A percentile compares a stretch with the other conserved stretches of the same genome.
Conservation (phyloP, 2,113 vertebrate genomes). For the Paramisgurnus dabryanus region DNA sequence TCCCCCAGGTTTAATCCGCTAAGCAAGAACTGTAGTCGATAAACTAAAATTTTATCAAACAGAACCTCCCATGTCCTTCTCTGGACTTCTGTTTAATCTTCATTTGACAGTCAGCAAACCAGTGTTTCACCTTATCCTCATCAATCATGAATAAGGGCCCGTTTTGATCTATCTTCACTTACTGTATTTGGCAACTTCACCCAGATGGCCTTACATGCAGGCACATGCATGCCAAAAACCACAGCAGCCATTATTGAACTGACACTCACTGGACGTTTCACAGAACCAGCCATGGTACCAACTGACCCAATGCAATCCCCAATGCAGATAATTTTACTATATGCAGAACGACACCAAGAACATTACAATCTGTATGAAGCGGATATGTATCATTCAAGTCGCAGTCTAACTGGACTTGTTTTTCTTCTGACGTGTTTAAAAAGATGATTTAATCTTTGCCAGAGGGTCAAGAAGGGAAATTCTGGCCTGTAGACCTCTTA, state of each 20-base stretch:
- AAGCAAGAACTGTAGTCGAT: no score
- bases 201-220: slow-evolving; percentile 38
- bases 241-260: slow-evolving; percentile 32
- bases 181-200: slow-evolving; percentile 33
- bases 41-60: slow-evolving; percentile 25
- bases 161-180: slow-evolving; percentile 41
- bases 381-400: slow-evolving; percentile 8
- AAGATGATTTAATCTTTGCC: slow-evolving; percentile 43
- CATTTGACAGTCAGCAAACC: slow-evolving; percentile 27
- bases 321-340: not conserved
- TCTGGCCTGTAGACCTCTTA: slow-evolving; percentile 44
- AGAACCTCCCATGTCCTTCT: slow-evolving; percentile 19
- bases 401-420: slow-evolving; percentile 21
- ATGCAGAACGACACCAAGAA: not conserved
- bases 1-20: no score
- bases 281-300: slow-evolving; percentile 19
- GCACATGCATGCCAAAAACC: slow-evolving; percentile 36
- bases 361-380: not conserved
- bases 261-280: slow-evolving; percentile 25
- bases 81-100: slow-evolving; percentile 8
- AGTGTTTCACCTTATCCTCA: slow-evolving; percentile 30
- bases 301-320: not conserved
- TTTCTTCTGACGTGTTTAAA: slow-evolving; percentile 35
- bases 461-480: slow-evolving; percentile 28
- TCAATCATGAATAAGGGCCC: slow-evolving; percentile 35